Evolutionary conservation across 2,797 vertebrate genomes (phyloP), one percentile per base, ranked within the genome.

Genomic region (Argentina silus): DNA sequence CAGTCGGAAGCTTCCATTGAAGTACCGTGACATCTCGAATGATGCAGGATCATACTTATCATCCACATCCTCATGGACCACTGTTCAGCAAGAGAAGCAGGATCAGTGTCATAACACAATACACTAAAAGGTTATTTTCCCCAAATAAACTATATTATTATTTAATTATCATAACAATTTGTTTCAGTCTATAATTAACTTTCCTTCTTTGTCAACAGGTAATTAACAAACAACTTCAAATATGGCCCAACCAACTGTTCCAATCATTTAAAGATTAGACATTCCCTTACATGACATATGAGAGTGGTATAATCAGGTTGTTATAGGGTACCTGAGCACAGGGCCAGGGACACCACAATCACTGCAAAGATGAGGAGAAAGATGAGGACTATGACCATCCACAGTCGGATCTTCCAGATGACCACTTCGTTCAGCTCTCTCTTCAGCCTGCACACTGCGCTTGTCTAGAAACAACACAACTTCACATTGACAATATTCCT

Each of bases 1-100:
- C 51, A 93, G 67, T 15, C 51, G 48, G 74, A 93, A 89, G 62
- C 82, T 92, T 6, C 93, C 93, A 1, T 78, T 85, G 69, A 91
- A 93, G 70, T 59, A 36, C 0, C 55, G 87, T 17, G 80, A 68
- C n/a, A 86, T 64, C 6, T 44, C 66, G 64, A 93, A 95, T 7
- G 69, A 67, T 0, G 83, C 67, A 6, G 0, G 2, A 76, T 93
- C 86, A 70, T 81, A 94, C 21, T 76, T 75, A 0, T 93, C 93
- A 43, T 95, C 94, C 14, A 0, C 14, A 15, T 94, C 92, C 1
- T 76, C 56, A 0, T 90, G 17, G 2, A 72, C 9, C 0, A 15
- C 93, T 94, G 85, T 14, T 61, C 23, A 73, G 48, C 74, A 74
- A 80, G n/a, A 78, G 48, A 0, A 1, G 7, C 2, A 4, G 10